Percentiles rank a stretch among this genome's conserved stretches.
Conservation (phyloP, 2,113 vertebrate species). For the Bufo gargarizans region DNA sequence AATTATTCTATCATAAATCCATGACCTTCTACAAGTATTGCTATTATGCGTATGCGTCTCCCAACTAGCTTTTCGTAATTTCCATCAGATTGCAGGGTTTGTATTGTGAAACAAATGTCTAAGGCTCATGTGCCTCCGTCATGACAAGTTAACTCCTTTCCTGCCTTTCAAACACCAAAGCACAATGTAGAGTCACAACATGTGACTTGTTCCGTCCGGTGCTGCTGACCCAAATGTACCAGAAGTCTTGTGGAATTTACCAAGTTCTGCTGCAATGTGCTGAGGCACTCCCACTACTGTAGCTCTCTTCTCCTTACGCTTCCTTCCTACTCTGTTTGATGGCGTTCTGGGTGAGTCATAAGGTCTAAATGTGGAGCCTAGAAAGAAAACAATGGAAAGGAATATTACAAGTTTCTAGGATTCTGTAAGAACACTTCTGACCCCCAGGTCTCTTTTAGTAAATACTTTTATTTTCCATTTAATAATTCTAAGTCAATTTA, state of each 20-base stretch:
- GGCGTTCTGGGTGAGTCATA: slow-evolving; percentile 83
- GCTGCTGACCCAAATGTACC: not conserved
- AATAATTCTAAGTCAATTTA: no score
- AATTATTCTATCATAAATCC: no score
- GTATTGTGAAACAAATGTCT: not conserved
- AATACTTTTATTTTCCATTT: not conserved
- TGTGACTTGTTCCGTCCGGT: not conserved
- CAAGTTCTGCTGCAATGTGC: slow-evolving; percentile 92
- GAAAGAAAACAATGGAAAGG: slow-evolving; percentile 25
- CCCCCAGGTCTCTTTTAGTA: not conserved
- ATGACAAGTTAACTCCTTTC: not conserved
- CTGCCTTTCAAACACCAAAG: not conserved
- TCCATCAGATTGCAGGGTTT: not conserved
- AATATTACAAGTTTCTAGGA: not conserved
- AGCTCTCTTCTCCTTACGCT: slow-evolving; percentile 81
- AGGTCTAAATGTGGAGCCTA: slow-evolving; percentile 94
- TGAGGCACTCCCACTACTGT: slow-evolving; percentile 94
- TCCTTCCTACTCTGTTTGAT: slow-evolving; percentile 72
- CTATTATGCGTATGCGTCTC: not conserved
- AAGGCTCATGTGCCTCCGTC: not conserved
- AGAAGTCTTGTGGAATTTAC: slow-evolving; percentile 66
- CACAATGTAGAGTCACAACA: not conserved
- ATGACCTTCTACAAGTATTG: not conserved
- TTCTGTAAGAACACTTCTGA: not conserved
- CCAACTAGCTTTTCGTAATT: not conserved